Evolutionary conservation across 2,113 vertebrate species (phyloP).

Genomic region (Desmodus rotundus): DNA sequence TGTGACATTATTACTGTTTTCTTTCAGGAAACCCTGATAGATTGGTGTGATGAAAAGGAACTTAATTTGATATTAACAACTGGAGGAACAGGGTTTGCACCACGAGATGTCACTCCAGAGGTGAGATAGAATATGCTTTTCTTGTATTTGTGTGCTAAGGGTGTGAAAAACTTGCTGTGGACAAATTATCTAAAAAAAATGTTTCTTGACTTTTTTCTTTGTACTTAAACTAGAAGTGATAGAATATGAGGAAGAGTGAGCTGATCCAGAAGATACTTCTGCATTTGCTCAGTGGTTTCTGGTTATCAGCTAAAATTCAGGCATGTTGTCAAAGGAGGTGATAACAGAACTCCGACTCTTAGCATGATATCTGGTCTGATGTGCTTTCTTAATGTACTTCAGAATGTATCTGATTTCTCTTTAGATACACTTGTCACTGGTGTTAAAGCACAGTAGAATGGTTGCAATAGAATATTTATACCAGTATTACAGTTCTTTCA

Average conservation of each 20-base stretch:
- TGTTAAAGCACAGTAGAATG: not conserved
- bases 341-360: not conserved
- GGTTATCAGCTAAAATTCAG: not conserved
- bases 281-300: not conserved
- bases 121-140: conserved; percentile 80
- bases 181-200: not conserved
- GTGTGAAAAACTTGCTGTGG: not conserved
- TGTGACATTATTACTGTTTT: conserved; percentile 73
- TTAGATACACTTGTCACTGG: not conserved
- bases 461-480: not conserved
- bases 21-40: conserved; percentile 94
- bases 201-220: conserved; percentile 16
- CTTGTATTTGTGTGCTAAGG: conserved; percentile 25
- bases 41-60: conserved; percentile 99
- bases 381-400: conserved; percentile 28
- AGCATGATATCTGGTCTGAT: not conserved
- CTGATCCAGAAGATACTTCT: conserved; percentile 12
- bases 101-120: conserved; percentile 99
- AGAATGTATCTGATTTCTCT: not conserved
- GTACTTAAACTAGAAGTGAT: not conserved
- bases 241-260: not conserved
- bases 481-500: not conserved
- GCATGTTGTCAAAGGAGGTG: not conserved
- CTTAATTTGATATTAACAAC: conserved; percentile 99
- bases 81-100: conserved; percentile 97